phyloP scores from a whole-genome alignment of 2,888 invertebrate species.

The Lepidocyrtoides sp. region DNA sequence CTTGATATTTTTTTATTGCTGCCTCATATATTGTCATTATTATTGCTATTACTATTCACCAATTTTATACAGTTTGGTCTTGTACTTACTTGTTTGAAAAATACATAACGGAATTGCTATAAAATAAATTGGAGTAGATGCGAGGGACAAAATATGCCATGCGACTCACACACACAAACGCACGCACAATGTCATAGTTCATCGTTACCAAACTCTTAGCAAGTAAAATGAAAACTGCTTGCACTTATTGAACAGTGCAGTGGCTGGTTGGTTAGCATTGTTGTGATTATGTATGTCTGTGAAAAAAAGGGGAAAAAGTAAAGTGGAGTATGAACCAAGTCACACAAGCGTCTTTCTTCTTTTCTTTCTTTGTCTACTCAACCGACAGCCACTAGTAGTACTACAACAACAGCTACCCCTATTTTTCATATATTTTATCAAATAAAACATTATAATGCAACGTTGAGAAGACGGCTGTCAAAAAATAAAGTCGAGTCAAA shows the following conservation, averaged over 20 bases:
- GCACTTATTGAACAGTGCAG: constrained; percentile 1
- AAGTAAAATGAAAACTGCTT: not conserved
- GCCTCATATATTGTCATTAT: constrained; percentile 1
- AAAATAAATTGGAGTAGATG: constrained; percentile 45
- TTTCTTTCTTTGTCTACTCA: not conserved
- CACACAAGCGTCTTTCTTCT: constrained; percentile 7
- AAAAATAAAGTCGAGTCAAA: constrained; percentile 60
- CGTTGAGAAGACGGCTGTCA: constrained; percentile 62
- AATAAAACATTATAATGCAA: constrained; percentile 47
- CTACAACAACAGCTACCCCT: not conserved
- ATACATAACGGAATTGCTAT: not conserved
- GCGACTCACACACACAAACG: constrained; percentile 38
- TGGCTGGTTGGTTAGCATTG: not conserved
- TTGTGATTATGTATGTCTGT: constrained; percentile 24
- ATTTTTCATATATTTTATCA: constrained; percentile 17
- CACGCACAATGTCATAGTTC: constrained; percentile 75
- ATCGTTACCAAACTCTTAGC: constrained; percentile 49
- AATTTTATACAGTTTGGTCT: not conserved
- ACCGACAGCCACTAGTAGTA: not conserved
- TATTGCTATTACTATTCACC: constrained; percentile 42
- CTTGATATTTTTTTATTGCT: constrained; percentile 39
- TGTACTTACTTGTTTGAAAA: not conserved
- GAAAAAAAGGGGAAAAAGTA: constrained; percentile 22
- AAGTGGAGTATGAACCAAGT: constrained; percentile 26
- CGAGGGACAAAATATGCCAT: constrained; percentile 11